Conservation (phyloP, 2,113 vertebrate species). For the Acrocephalus kingi region DNA sequence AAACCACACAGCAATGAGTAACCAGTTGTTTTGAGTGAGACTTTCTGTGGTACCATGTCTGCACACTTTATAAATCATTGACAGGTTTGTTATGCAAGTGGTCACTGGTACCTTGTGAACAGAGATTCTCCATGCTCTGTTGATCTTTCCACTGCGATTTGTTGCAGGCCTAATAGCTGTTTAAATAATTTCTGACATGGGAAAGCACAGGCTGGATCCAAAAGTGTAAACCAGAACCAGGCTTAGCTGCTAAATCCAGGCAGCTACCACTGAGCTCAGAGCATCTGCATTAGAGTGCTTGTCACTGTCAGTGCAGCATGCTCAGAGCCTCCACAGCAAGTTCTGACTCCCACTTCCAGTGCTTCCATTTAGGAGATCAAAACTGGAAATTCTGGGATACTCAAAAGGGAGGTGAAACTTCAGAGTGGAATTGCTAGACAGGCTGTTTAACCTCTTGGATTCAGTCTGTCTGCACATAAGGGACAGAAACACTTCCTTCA, state of each 20-base stretch:
- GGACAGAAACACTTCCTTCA: not conserved
- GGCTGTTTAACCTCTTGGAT: not conserved
- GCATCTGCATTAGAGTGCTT: not conserved
- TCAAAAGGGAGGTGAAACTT: not conserved
- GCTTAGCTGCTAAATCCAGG: not conserved
- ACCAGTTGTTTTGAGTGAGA: slow-evolving; percentile 62
- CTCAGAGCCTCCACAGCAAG: not conserved
- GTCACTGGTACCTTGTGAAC: slow-evolving; percentile 59
- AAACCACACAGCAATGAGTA: slow-evolving; percentile 69
- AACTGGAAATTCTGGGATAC: not conserved
- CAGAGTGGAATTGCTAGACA: not conserved
- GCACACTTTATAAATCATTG: slow-evolving; percentile 73
- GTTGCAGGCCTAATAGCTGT: slow-evolving; percentile 31
- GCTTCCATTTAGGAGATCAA: not conserved
- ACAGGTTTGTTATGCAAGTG: slow-evolving; percentile 68
- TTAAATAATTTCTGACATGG: slow-evolving; percentile 35
- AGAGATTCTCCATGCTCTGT: slow-evolving; percentile 61
- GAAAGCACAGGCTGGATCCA: not conserved
- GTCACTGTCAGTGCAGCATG: not conserved
- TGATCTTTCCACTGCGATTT: slow-evolving; percentile 66
- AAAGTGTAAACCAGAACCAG: not conserved
- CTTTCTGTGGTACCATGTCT: slow-evolving; percentile 25
- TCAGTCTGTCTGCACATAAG: not conserved
- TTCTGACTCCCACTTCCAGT: not conserved
- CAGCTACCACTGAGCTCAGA: not conserved